Evolutionary conservation across 2,797 vertebrate genomes (phyloP).

Genomic region (Bradypodion ventrale): DNA sequence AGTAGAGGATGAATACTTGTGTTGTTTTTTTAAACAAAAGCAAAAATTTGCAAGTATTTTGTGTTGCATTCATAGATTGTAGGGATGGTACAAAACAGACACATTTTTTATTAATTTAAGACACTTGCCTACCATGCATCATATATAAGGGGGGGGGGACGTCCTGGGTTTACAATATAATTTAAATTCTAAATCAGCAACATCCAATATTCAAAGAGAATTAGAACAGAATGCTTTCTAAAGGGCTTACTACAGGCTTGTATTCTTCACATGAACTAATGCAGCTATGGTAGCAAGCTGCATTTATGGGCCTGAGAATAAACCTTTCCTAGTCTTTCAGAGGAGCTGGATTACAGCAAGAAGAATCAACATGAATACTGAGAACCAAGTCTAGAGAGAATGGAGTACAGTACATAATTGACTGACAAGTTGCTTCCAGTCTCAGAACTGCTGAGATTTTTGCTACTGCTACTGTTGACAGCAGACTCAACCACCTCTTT

Average conservation of each 20-base stretch:
- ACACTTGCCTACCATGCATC: background rate
- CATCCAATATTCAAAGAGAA: background rate
- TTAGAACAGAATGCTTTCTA: background rate
- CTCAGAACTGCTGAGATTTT: no score
- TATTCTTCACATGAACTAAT: fast-evolving
- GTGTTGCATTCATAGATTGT: no score
- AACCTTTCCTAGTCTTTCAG: background rate
- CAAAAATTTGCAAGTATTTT: no score
- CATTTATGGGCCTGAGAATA: background rate
- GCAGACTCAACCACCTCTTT: no score
- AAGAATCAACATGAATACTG: no score
- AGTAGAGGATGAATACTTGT: no score
- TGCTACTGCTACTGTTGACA: no score
- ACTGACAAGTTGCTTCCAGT: no score
- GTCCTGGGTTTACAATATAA: background rate
- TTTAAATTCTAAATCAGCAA: background rate
- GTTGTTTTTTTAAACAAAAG: no score
- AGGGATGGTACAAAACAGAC: no score
- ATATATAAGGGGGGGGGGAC: background rate
- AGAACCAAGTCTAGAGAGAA: no score
- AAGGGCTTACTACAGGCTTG: background rate
- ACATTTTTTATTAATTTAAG: background rate
- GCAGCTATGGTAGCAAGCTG: background rate
- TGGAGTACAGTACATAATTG: no score
- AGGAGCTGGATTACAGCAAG: background rate